Evolutionary conservation across 2,888 invertebrate genomes (phyloP), one percentile per base, ranked within the genome.

Genomic region (Stratiomys singularior): DNA sequence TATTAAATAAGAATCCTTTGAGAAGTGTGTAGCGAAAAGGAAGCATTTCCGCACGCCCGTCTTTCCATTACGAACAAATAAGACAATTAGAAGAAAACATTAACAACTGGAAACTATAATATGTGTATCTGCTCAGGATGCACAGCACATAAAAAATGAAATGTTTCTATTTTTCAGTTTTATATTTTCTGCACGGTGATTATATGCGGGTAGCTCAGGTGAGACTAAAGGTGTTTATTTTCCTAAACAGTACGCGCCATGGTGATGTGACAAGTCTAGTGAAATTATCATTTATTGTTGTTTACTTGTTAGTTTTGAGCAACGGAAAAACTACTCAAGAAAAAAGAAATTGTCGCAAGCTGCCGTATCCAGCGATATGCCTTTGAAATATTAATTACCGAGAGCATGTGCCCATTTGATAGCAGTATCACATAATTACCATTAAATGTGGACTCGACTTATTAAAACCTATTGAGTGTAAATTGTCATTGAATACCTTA

Each of bases 181-280:
- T 66, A 66, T 66, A 66, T 66, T 66, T 66, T 66, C 52, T 52
- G 56, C 69, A 52, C 30, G 71, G 9, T 44, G 56, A 27, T 25
- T 21, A 56, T 21, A 78, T 78, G 78, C 78, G 78, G 78, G 78
- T 37, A 74, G 78, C 66, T 78, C 78, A 78, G 78, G 78, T 78
- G 78, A 74, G 72, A 76, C 63, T 64, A 72, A 72, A 64, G 71
- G 63, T 37, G 60, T 44, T 60, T 60, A 44, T 11, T 1, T 44
- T 30, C 30, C 30, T 58, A 37, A 46, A 25, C 76, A 9, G 46
- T 60, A 64, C 18, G 64, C 64, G 25, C n/a, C 37, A 37, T 9
- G 37, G 37, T 9, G 3, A 37, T 37, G 37, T 37, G 37, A 37
- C 23, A 47, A 1, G 64, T 64, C 63, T 64, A 58, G 64, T 60